A percentile compares a stretch with the other conserved stretches of the same genome.
Evolutionary conservation across 2,113 vertebrate species (phyloP).

Genomic region (Falco punctatus): DNA sequence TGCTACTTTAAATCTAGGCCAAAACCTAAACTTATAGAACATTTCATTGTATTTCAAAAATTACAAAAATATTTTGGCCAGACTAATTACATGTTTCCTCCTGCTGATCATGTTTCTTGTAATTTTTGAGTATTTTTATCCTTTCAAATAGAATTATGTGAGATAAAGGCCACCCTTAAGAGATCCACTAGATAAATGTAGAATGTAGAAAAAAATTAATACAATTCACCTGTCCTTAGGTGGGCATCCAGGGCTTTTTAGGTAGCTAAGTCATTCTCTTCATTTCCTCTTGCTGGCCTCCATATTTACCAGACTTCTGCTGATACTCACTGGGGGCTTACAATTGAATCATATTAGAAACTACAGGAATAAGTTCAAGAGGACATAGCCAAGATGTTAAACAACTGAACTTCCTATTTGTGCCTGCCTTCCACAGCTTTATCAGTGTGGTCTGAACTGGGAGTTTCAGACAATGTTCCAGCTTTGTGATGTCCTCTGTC

Average conservation of each 20-base stretch:
- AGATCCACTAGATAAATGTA: neutral
- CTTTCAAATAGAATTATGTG: neutral
- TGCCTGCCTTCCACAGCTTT: neutral
- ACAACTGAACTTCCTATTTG: neutral
- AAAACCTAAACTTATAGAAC: neutral
- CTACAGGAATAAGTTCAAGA: neutral
- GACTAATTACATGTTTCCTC: neutral
- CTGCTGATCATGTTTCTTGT: neutral
- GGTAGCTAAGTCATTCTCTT: neutral
- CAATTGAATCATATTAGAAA: neutral
- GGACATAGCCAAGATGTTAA: neutral
- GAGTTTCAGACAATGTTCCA: neutral
- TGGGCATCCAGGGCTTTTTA: neutral
- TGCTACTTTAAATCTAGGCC: neutral
- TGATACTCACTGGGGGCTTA: neutral
- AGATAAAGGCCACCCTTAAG: neutral
- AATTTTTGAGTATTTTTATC: neutral
- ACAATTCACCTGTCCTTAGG: neutral
- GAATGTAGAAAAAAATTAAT: neutral
- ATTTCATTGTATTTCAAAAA: neutral
- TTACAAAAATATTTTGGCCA: accelerated
- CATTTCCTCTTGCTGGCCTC: neutral
- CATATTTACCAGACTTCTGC: neutral
- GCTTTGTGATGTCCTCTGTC: neutral
- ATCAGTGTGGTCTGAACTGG: neutral